A percentile compares a stretch with the other conserved stretches of the same genome.
phyloP scores from a whole-genome alignment of 1,140 invertebrate species.

The Antheraea pernyi region DNA sequence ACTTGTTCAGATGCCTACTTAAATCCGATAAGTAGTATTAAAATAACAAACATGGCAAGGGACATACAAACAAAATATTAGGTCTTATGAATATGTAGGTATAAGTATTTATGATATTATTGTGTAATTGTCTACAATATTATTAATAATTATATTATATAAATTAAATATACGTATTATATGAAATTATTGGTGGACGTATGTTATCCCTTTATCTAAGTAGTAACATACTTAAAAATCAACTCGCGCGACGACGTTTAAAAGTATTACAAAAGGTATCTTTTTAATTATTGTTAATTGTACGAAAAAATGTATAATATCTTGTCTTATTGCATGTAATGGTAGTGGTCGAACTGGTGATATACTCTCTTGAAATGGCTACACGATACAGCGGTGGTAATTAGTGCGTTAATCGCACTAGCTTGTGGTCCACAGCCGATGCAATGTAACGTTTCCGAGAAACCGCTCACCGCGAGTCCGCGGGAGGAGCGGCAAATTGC shows the following conservation, averaged over 20 bases:
- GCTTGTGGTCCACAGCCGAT: slow-evolving; percentile 28
- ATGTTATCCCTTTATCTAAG: too few relatives aligned
- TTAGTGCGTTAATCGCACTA: slow-evolving; percentile 68
- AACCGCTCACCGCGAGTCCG: slow-evolving; percentile 55
- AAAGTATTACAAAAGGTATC: background rate
- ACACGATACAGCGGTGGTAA: slow-evolving; percentile 35
- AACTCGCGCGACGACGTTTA: background rate
- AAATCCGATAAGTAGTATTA: too few relatives aligned
- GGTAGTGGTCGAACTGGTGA: slow-evolving; percentile 10
- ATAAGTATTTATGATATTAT: too few relatives aligned
- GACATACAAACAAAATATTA: too few relatives aligned
- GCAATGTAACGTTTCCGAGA: slow-evolving; percentile 71
- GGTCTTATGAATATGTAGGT: too few relatives aligned
- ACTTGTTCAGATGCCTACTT: too few relatives aligned
- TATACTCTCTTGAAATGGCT: slow-evolving; percentile 5
- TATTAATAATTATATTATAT: too few relatives aligned
- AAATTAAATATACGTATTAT: too few relatives aligned
- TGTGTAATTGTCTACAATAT: too few relatives aligned
- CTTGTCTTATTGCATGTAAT: slow-evolving; percentile 18
- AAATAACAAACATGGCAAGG: too few relatives aligned
- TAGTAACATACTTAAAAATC: background rate
- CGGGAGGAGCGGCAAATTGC: slow-evolving; percentile 68
- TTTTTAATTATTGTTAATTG: slow-evolving; percentile 12
- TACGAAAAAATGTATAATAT: slow-evolving; percentile 10
- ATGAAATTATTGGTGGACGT: too few relatives aligned